Base-by-base conservation (phyloP, 2,113 vertebrate species). In the Anarrhichthys ocellatus region DNA sequence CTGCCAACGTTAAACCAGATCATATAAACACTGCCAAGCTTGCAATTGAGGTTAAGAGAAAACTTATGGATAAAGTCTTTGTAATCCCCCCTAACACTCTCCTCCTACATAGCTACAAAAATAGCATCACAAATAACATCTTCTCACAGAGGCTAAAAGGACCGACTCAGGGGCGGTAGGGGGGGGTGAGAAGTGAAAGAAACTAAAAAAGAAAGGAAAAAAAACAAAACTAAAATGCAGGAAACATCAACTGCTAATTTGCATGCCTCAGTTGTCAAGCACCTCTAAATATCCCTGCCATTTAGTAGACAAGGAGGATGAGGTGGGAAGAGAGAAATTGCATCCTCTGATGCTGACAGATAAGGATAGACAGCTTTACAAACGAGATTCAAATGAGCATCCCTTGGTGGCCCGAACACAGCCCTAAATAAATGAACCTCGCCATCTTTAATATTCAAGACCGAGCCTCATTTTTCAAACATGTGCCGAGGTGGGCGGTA, bases 351-450 rank as follows among this genome's bases (percentile, higher is more conserved):
- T 94, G 93, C 91, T 81, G 84, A 89, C 88, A 75, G 93, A 93
- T 95, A 93, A 93, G 84, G 85, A 92, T 67, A 88, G 93, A 94
- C 93, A 92, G 92, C 93, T 93, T 88, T 89, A 94, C 94, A 93
- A 93, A 94, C 87, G 70, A 89, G 94, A 94, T 92, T 92, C 91
- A 88, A 92, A 93, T 93, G 90, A 92, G 89, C 80, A 65, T 81
- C 86, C 87, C 87, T 70, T 27, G 67, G 84, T 85, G 89, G 86
- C 91, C 88, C 70, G 64, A 86, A 91, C 88, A 46, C 82, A 81
- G 85, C 91, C 74, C 87, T 66, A 83, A 91, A 90, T 91, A 92
- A 94, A 94, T 90, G 90, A 93, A 91, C 86, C 89, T 75, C 34
- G 18, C 18, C 5, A 44, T 85, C 88, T 87, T 91, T 91, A 86